These are phyloP conservation scores for Timandra comae DNA, from an alignment of 2,888 invertebrate genomes.

Conservation along the genomic window DNA sequence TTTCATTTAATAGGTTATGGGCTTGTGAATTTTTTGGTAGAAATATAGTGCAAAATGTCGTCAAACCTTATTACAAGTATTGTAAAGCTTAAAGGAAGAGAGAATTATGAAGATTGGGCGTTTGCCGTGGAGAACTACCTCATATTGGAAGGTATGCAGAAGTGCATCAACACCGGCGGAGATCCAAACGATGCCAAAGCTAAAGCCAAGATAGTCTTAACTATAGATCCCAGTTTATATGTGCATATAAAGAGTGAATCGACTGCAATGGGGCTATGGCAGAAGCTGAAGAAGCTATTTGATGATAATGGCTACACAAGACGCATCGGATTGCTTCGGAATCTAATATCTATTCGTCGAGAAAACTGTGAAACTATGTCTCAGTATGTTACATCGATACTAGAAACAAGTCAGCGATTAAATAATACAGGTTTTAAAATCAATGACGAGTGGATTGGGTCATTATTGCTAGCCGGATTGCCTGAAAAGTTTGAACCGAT, in stretches of 20 bases:
- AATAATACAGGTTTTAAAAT: slow-evolving; percentile 4
- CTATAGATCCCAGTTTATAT: neutral
- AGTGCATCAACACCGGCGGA: no score
- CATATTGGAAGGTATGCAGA: slow-evolving; percentile 6
- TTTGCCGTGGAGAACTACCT: slow-evolving; percentile 4
- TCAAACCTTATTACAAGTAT: slow-evolving; percentile 2
- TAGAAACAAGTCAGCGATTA: slow-evolving; percentile 4
- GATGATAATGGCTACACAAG: neutral
- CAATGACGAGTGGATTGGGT: no score
- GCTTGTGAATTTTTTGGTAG: no score
- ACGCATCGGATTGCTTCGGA: slow-evolving; percentile 13
- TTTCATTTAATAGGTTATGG: no score
- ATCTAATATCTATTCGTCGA: slow-evolving; percentile 14
- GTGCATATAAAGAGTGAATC: neutral
- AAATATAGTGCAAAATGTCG: no score
- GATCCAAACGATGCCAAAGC: neutral
- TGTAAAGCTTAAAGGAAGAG: slow-evolving; percentile 2
- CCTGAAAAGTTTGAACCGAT: slow-evolving; percentile 11
- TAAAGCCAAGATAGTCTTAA: neutral
- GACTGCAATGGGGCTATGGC: neutral
- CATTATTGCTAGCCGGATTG: slow-evolving; percentile 14
- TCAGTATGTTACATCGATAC: slow-evolving; percentile 4
- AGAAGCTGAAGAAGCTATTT: neutral
- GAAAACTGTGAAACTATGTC: slow-evolving; percentile 17
- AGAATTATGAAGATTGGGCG: slow-evolving; percentile 2